Base-by-base conservation (phyloP, 53 echinoderm and acorn worm species). In the Arbacia lixula region DNA sequence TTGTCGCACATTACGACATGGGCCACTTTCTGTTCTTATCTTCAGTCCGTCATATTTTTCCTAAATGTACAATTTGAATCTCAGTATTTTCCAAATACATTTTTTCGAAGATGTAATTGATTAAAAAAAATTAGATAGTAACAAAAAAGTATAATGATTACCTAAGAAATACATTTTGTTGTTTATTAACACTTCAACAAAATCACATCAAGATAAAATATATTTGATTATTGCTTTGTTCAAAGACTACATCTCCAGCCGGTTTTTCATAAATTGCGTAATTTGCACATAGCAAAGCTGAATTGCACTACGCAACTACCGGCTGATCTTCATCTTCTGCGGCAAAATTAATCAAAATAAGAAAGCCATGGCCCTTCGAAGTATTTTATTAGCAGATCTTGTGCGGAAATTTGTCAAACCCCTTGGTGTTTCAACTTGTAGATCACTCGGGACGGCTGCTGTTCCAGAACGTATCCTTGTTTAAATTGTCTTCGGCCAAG, bases 381-480 rank as follows among this genome's bases (percentile, higher is more conserved):
- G 71, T 26, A 42, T 71, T 42, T 28, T 71, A 49, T 29, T 29
- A 14, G 21, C 71, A 14, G 71, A 71, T 71, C 43, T 71, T 40
- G 24, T 71, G 71, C 40, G 71, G 71, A 71, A 46, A 12, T 2
- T 71, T 28, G 5, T 16, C 12, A 40, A 71, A 17, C 71, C 71
- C 40, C 29, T 40, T 71, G 42, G 29, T 46, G 29, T 29, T 12
- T 71, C 50, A 71, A 26, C 41, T 41, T 71, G 71, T 46, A 71
- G 71, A 71, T 28, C 41, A 2, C 42, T 71, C 29, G 71, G 71
- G 43, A 71, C 71, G 11, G 30, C 42, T 40, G 41, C 71, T 19
- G 71, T 43, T 25, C 24, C 42, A 12, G 49, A 71, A 71, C 49
- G 71, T 71, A 71, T 71, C 71, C 71, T 71, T 71, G 40, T 39